Conservation (phyloP, 1,140 invertebrate genomes). For the Monomorium pharaonis region DNA sequence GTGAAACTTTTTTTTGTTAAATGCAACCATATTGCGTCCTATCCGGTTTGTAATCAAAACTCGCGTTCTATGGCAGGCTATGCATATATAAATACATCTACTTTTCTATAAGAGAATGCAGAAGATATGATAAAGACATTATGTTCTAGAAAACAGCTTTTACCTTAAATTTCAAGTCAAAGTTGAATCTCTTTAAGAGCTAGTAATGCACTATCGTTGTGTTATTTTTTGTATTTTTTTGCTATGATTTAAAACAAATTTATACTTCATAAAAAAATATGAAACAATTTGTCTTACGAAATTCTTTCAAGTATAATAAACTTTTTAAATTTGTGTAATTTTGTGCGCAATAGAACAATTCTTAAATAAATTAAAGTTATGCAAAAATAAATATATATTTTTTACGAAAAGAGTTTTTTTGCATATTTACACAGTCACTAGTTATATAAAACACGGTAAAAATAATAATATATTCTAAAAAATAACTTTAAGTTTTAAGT, state of each 20-base stretch:
- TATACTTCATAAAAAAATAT: not conserved
- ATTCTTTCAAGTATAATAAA: not conserved
- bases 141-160: not conserved
- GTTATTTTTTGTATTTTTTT: too few relatives aligned
- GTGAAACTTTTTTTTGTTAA: too few relatives aligned
- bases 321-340: not conserved
- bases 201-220: not conserved
- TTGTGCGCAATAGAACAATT: not conserved
- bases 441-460: not conserved
- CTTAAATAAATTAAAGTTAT: not conserved
- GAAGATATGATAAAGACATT: not conserved
- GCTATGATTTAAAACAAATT: not conserved
- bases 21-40: too few relatives aligned
- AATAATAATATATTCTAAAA: not conserved
- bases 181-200: not conserved
- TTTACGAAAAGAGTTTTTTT: not conserved
- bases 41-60: not conserved
- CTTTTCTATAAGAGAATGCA: not conserved
- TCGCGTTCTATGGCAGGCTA: not conserved
- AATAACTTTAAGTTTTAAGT: slow-evolving; percentile 11
- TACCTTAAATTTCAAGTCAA: not conserved
- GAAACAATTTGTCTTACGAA: not conserved
- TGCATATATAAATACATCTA: not conserved
- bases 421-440: not conserved
- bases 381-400: not conserved